Evolutionary conservation across 2,113 vertebrate genomes (phyloP).

Genomic region (Beaufortia kweichowensis): DNA sequence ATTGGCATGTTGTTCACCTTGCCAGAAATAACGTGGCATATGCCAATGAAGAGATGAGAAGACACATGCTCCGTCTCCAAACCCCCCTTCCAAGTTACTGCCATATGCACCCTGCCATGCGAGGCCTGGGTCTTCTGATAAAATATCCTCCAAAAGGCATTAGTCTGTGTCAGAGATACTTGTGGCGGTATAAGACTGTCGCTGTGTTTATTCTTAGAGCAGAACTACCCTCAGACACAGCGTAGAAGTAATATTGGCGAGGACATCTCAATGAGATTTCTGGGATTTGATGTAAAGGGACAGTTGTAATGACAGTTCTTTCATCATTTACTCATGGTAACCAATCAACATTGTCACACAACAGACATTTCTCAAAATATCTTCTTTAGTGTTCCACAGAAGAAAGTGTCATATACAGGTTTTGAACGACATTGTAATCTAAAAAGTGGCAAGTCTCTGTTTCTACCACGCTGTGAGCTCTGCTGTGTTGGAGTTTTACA

Average conservation of each 20-base stretch:
- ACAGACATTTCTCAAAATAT: no score
- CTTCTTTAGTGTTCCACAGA: no score
- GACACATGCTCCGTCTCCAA: constrained; percentile 11
- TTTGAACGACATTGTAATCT: constrained; percentile 63
- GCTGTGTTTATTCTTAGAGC: constrained; percentile 1
- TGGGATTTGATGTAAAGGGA: no score
- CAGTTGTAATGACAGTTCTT: no score
- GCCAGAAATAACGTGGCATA: constrained; percentile 49
- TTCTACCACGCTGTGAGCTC: constrained; percentile 38
- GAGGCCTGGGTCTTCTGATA: constrained; percentile 52
- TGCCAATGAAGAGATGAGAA: constrained; percentile 45
- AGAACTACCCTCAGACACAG: background rate
- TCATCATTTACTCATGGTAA: no score
- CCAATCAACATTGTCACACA: no score
- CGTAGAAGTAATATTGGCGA: no score
- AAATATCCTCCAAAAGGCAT: constrained; percentile 37
- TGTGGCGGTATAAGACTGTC: background rate
- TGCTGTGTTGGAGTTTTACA: constrained; percentile 13
- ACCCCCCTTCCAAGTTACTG: background rate
- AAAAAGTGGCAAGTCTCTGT: constrained; percentile 49
- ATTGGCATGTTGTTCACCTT: constrained; percentile 58
- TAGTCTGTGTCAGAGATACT: constrained; percentile 38
- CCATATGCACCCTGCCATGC: constrained; percentile 34
- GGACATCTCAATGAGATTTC: background rate
- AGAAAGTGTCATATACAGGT: no score